A percentile compares a stretch with the other conserved stretches of the same genome.
phyloP scores from a whole-genome alignment of 2,113 vertebrate species.

The Crotalus horridus region DNA sequence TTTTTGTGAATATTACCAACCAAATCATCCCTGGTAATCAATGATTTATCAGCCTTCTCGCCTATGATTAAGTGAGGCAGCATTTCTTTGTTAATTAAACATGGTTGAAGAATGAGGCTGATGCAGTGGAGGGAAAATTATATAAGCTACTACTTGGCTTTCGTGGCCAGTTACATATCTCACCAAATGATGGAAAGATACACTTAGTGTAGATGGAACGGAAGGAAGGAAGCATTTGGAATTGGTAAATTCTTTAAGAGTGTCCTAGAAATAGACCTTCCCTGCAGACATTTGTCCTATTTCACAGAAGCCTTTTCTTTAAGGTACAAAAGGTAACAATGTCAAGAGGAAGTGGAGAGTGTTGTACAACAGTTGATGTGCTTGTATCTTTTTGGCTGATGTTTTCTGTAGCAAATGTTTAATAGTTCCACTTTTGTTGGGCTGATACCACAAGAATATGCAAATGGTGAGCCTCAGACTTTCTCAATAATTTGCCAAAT shows the following conservation, averaged over 20 bases:
- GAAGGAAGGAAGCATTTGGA: slow-evolving; percentile 8
- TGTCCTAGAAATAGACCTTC: slow-evolving; percentile 36
- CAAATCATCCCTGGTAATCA: neutral
- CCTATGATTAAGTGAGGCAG: neutral
- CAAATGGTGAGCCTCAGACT: neutral
- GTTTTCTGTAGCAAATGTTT: slow-evolving; percentile 23
- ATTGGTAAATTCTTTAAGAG: slow-evolving; percentile 14
- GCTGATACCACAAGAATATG: neutral
- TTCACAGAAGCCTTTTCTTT: slow-evolving; percentile 29
- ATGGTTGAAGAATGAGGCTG: neutral
- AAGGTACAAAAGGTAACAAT: slow-evolving; percentile 5
- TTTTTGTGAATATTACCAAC: neutral
- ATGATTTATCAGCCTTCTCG: neutral
- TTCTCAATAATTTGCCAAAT: neutral
- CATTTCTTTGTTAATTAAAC: neutral
- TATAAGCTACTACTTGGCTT: slow-evolving; percentile 7
- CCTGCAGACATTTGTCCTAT: slow-evolving; percentile 16
- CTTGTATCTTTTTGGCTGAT: slow-evolving; percentile 4
- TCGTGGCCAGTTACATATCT: neutral
- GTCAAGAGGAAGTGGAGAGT: slow-evolving; percentile 9
- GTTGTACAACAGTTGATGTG: neutral
- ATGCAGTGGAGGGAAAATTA: neutral
- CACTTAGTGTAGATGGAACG: slow-evolving; percentile 5
- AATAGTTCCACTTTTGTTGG: neutral
- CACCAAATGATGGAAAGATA: neutral